Percentiles rank a stretch among this genome's conserved stretches.
Evolutionary conservation across 2,888 invertebrate species (phyloP).

Genomic region (Ochropleura leucogaster): DNA sequence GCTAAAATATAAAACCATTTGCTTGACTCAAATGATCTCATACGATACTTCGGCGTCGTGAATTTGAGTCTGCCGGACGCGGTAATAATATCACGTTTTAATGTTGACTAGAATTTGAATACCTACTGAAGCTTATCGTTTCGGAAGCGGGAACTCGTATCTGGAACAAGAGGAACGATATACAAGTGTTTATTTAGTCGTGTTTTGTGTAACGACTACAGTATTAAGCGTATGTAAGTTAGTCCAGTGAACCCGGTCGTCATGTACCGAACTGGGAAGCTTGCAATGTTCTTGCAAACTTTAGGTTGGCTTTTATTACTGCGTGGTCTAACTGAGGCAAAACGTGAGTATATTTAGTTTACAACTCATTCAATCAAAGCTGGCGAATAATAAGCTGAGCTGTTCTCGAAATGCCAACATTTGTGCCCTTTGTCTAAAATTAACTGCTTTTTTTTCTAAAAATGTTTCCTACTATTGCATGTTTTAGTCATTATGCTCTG

Average conservation of each 20-base stretch:
- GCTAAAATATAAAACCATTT: slow-evolving; percentile 66
- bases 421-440: slow-evolving; percentile 6
- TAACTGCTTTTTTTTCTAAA: not conserved
- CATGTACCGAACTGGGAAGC: slow-evolving; percentile 73
- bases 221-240: slow-evolving; percentile 70
- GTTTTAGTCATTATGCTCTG: slow-evolving; percentile 50
- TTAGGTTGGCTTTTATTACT: slow-evolving; percentile 65
- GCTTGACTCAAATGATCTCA: slow-evolving; percentile 68
- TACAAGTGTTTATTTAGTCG: slow-evolving; percentile 74
- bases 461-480: slow-evolving; percentile 8
- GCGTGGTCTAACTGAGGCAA: slow-evolving; percentile 61
- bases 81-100: slow-evolving; percentile 45
- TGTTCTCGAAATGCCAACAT: not conserved
- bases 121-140: slow-evolving; percentile 77
- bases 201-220: slow-evolving; percentile 74
- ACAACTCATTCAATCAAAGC: slow-evolving; percentile 32
- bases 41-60: slow-evolving; percentile 55
- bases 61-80: slow-evolving; percentile 53
- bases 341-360: slow-evolving; percentile 70
- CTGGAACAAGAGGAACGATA: slow-evolving; percentile 76
- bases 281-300: slow-evolving; percentile 68
- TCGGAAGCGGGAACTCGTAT: slow-evolving; percentile 76
- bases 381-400: slow-evolving; percentile 53
- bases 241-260: slow-evolving; percentile 75
- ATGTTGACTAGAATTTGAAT: slow-evolving; percentile 53